Evolutionary conservation across 2,113 vertebrate species (phyloP).

Genomic region (Eretmochelys imbricata): DNA sequence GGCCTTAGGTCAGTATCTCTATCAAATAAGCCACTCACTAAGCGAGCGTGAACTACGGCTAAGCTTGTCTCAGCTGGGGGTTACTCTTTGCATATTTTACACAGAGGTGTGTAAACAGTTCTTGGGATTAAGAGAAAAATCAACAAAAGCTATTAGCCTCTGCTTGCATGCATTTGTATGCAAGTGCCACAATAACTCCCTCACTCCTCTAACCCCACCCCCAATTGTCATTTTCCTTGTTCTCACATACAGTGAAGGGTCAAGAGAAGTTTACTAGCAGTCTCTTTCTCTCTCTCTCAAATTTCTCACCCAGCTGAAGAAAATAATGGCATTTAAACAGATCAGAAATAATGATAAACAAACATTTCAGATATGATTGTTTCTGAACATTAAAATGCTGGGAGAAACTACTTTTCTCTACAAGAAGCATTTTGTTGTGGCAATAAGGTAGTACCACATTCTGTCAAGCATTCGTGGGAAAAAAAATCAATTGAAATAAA

Average conservation of each 20-base stretch:
- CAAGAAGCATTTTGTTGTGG: neutral
- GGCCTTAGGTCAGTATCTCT: neutral
- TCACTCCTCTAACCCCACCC: neutral
- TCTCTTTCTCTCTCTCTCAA: neutral
- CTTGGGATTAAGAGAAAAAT: neutral
- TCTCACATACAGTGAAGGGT: neutral
- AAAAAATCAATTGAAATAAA: neutral
- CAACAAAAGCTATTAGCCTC: neutral
- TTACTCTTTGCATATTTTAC: neutral
- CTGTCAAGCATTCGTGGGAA: neutral
- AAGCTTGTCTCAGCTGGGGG: neutral
- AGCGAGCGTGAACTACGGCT: neutral
- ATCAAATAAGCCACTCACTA: neutral
- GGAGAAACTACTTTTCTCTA: neutral
- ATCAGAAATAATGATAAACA: neutral
- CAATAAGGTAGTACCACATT: neutral
- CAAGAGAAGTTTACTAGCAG: neutral
- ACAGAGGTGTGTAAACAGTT: neutral
- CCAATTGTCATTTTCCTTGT: neutral
- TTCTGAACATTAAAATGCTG: neutral
- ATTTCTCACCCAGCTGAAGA: neutral
- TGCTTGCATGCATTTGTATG: accelerated
- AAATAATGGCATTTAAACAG: neutral
- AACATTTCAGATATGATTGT: neutral
- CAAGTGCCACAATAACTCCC: neutral